A percentile compares a stretch with the other conserved stretches of the same genome.
Conservation (phyloP, 1,140 invertebrate genomes). For the Maniola jurtina region DNA sequence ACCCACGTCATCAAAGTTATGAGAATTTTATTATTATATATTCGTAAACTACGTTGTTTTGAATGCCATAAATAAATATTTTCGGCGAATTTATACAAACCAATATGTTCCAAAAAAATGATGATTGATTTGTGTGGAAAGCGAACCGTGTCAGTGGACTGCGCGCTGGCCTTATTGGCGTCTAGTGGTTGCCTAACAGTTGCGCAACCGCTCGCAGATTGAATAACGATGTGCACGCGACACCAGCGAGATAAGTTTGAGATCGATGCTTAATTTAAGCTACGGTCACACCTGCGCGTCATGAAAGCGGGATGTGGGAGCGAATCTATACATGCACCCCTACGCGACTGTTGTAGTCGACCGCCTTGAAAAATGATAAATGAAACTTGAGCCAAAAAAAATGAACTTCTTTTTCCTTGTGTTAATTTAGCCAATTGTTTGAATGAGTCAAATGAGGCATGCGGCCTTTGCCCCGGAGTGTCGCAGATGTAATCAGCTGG, state of each 20-base stretch:
- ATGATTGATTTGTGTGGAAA: conserved; percentile 16
- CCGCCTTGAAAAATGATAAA: no score
- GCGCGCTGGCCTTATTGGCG: conserved; percentile 14
- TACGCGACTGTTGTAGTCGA: no score
- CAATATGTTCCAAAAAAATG: neutral
- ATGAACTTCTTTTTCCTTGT: neutral
- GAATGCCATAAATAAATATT: neutral
- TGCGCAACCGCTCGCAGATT: conserved; percentile 21
- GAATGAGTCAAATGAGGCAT: neutral
- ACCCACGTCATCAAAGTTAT: no score
- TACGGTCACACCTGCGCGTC: no score
- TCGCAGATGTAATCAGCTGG: neutral
- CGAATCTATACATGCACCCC: no score
- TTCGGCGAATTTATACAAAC: conserved; percentile 1
- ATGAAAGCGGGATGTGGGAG: no score
- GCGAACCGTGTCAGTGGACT: conserved; percentile 26
- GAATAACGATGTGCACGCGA: conserved; percentile 19
- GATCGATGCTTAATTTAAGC: no score
- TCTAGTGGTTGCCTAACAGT: conserved; percentile 16
- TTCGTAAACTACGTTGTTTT: neutral
- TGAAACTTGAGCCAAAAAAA: no score
- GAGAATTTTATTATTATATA: no score
- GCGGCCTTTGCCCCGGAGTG: neutral
- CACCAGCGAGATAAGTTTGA: neutral
- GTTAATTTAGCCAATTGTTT: neutral